Base-by-base conservation (phyloP, 2,113 vertebrate species). In the Hippocampus comes region DNA sequence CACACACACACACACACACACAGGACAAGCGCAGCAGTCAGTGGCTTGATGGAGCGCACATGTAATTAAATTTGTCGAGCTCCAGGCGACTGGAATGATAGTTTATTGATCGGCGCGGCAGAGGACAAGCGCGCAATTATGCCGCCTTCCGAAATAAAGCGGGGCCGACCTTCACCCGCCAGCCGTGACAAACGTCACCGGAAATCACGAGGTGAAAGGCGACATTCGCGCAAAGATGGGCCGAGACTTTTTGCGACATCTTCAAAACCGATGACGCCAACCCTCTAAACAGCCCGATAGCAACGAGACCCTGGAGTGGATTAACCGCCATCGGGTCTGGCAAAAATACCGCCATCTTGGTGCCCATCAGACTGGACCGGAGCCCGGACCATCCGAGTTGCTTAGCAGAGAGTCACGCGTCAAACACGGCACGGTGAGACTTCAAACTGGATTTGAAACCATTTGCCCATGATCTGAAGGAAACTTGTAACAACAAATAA, bases 91-190 rank as follows among this genome's bases (percentile, higher is more conserved):
- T 43, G 27, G 43, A 84, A 75, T 75, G 75, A 82, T 68, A 70
- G 79, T 63, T 61, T 86, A 88, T 88, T 78, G 86, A 86, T 91
- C 79, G 81, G 59, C 38, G 77, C 8, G 27, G 27, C 25, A 18
- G 59, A 79, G 73, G 74, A 80, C 82, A 81, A 59, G 63, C 72
- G 67, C 53, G 55, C 76, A 77, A 84, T 86, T 77, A 88, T 77
- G 79, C 20, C 53, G 56, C 61, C 34, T 15, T 2, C 49, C 69
- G 59, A 85, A 86, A 4, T 78, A 76, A 86, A 48, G 41, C 51
- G 72, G 10, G 20, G 72, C 21, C 82, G 84, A 81, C 82, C 82
- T 83, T 83, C 70, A 25, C 75, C 68, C 75, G 49, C 66, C 78
- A 85, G 82, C 73, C 14, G 18, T 57, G 68, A 27, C 25, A 48